Percentiles rank a stretch among this genome's conserved stretches.
Evolutionary conservation across 2,113 vertebrate genomes (phyloP).

Genomic region (Oreocharis arfaki): DNA sequence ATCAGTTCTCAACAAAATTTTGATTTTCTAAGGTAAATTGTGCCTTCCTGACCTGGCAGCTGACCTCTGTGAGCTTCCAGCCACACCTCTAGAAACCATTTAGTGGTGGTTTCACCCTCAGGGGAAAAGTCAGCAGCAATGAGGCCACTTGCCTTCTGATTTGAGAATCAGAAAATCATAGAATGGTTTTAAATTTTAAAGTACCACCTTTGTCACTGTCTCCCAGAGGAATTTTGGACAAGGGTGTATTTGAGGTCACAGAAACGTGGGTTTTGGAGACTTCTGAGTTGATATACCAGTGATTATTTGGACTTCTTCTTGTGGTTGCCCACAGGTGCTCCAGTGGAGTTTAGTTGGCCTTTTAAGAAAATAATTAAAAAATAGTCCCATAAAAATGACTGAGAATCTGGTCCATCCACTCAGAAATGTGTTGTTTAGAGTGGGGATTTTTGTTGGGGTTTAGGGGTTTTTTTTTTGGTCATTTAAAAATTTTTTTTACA

Average conservation of each 20-base stretch:
- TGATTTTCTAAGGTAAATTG: neutral
- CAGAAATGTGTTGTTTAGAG: neutral
- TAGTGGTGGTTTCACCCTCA: neutral
- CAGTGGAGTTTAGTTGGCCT: neutral
- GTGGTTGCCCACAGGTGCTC: neutral
- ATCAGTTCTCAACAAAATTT: neutral
- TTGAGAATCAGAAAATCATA: neutral
- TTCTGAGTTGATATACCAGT: neutral
- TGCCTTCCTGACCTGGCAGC: neutral
- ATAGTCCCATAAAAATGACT: fast-evolving
- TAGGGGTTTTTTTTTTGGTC: neutral
- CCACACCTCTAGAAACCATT: neutral
- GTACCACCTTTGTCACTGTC: neutral
- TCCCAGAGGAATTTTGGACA: neutral
- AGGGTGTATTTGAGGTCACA: neutral
- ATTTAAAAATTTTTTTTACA: no score
- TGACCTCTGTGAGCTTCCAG: neutral
- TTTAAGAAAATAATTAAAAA: neutral
- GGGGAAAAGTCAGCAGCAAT: neutral
- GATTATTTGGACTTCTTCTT: neutral
- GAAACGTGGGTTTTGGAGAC: neutral
- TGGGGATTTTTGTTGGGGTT: neutral
- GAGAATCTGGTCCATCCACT: neutral
- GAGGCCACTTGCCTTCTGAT: neutral
- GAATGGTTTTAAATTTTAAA: neutral